These are phyloP conservation scores for Julus scanicus DNA, from an alignment of 2,888 invertebrate species.

Conservation along the genomic window DNA sequence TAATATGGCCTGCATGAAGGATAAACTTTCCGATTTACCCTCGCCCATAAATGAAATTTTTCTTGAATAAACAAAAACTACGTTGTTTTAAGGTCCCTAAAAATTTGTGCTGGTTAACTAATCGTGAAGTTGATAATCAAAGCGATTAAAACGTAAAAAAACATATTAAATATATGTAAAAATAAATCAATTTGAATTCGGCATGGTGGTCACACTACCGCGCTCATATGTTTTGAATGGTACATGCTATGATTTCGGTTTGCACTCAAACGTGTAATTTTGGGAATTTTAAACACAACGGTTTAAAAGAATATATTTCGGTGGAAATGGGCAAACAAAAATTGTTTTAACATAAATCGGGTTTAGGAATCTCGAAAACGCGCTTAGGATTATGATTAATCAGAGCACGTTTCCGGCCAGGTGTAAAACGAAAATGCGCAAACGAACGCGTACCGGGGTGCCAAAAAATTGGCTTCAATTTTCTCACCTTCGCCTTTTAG, in stretches of 20 bases:
- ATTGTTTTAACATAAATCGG: background rate
- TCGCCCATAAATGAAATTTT: constrained; percentile 7
- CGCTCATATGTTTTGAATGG: background rate
- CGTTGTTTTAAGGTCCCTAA: background rate
- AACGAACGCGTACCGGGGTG: background rate
- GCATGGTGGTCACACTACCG: background rate
- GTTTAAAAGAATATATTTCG: background rate
- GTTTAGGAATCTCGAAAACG: background rate
- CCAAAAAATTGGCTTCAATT: background rate
- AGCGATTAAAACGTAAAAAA: background rate
- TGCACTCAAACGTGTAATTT: background rate
- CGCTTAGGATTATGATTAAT: background rate
- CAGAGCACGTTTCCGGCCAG: background rate
- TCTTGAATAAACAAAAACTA: background rate
- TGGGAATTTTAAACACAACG: background rate
- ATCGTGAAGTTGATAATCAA: background rate
- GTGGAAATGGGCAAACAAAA: too few relatives aligned
- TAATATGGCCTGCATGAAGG: background rate
- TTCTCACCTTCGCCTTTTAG: background rate
- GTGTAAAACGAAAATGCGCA: constrained; percentile 1
- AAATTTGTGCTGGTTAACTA: background rate
- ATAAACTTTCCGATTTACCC: background rate
- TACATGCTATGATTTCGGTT: background rate
- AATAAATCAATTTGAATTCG: background rate
- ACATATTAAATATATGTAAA: background rate